Percentiles rank a stretch among this genome's conserved stretches.
These are phyloP conservation scores for Helicoverpa zea DNA, from an alignment of 1,140 invertebrate species.

Conservation along the genomic window DNA sequence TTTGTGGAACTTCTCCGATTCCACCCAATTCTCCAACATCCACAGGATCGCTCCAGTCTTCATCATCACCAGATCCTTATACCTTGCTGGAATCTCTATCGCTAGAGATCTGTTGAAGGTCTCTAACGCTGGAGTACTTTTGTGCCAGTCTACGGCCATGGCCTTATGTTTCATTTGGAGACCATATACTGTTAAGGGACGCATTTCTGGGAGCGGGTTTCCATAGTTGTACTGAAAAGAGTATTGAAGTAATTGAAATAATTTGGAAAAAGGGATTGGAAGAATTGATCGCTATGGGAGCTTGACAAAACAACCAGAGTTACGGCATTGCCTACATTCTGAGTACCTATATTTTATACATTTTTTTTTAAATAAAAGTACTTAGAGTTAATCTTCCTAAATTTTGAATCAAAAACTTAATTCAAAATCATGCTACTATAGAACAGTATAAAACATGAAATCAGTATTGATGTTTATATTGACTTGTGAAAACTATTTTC, in stretches of 20 bases:
- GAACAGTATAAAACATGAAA: no score
- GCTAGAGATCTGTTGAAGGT: constrained; percentile 72
- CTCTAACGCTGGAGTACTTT: constrained; percentile 69
- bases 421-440: no score
- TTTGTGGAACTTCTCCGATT: constrained; percentile 74
- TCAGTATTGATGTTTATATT: not conserved
- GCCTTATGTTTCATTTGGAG: constrained; percentile 73
- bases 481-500: not conserved
- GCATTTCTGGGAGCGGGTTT: constrained; percentile 34
- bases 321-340: no score
- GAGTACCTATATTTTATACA: no score
- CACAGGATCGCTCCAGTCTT: constrained; percentile 80
- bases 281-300: no score
- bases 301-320: no score
- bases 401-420: no score
- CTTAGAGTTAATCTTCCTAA: no score
- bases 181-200: constrained; percentile 65
- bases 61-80: constrained; percentile 74
- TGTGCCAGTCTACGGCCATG: constrained; percentile 73
- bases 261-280: not conserved
- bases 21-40: constrained; percentile 82
- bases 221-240: constrained; percentile 69
- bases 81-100: constrained; percentile 71
- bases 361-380: no score
- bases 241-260: not conserved